A percentile compares a stretch with the other conserved stretches of the same genome.
phyloP scores from a whole-genome alignment of 2,888 invertebrate genomes.

The Drosophila kuntzei region DNA sequence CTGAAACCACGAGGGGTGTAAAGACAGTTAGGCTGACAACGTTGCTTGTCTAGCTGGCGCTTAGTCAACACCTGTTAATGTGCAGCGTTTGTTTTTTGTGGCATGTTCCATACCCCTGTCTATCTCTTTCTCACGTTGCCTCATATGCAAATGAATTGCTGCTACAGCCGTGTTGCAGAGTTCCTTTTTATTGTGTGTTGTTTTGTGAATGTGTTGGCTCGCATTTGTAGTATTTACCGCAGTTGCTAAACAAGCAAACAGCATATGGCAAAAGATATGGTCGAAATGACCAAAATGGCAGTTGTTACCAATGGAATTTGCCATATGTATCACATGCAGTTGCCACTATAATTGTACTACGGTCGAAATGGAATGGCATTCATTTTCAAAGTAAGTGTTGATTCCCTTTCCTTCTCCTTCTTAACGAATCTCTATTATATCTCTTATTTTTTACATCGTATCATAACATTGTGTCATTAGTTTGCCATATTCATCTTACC shows the following conservation, averaged over 20 bases:
- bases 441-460: not conserved
- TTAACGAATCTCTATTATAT: not conserved
- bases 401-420: not conserved
- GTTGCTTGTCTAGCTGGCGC: constrained; percentile 52
- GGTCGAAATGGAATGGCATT: constrained; percentile 5
- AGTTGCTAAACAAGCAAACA: constrained; percentile 68
- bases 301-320: constrained; percentile 29
- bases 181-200: constrained; percentile 27
- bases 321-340: constrained; percentile 3
- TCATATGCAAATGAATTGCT: constrained; percentile 73
- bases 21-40: constrained; percentile 18
- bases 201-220: constrained; percentile 14
- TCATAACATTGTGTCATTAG: constrained; percentile 17
- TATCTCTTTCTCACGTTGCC: not conserved
- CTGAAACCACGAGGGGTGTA: constrained; percentile 25
- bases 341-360: constrained; percentile 33
- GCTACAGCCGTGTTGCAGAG: constrained; percentile 49
- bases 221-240: constrained; percentile 55
- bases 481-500: constrained; percentile 38
- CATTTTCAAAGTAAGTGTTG: not conserved
- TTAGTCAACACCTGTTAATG: constrained; percentile 82
- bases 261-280: constrained; percentile 59
- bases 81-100: constrained; percentile 51
- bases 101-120: constrained; percentile 7
- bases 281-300: constrained; percentile 28